Evolutionary conservation across 2,888 invertebrate species (phyloP).

Genomic region (Andrena hattorfiana): DNA sequence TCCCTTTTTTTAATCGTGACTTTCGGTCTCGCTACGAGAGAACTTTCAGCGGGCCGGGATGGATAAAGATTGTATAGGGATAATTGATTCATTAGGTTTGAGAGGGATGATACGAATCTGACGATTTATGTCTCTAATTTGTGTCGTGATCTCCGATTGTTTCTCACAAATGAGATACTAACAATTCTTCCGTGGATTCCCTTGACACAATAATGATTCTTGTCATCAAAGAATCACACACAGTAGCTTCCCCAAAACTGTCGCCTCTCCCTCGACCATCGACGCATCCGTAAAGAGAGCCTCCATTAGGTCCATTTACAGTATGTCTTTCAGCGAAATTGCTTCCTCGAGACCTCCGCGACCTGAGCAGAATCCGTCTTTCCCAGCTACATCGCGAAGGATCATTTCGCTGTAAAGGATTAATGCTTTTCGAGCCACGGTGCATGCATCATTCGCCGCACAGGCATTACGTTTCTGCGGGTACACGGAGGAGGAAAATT

Average conservation of each 20-base stretch:
- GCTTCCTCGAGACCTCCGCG: too few species aligned
- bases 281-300: too few species aligned
- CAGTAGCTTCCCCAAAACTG: too few species aligned
- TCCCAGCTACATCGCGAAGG: background rate
- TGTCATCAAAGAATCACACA: too few species aligned
- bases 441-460: constrained; percentile 12
- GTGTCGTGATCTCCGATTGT: background rate
- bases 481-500: constrained; percentile 12
- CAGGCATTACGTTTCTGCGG: background rate
- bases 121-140: background rate
- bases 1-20: background rate
- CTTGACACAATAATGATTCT: too few species aligned
- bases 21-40: background rate
- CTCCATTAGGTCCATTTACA: too few species aligned
- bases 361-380: background rate
- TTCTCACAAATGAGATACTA: background rate
- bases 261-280: too few species aligned
- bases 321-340: too few species aligned
- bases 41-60: background rate
- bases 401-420: constrained; percentile 12
- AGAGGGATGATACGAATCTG: background rate
- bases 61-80: background rate
- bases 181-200: background rate
- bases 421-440: constrained; percentile 1
- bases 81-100: constrained; percentile 1